A percentile compares a stretch with the other conserved stretches of the same genome.
Evolutionary conservation across 2,113 vertebrate genomes (phyloP).

Genomic region (Orthochromis malagaraziensis): DNA sequence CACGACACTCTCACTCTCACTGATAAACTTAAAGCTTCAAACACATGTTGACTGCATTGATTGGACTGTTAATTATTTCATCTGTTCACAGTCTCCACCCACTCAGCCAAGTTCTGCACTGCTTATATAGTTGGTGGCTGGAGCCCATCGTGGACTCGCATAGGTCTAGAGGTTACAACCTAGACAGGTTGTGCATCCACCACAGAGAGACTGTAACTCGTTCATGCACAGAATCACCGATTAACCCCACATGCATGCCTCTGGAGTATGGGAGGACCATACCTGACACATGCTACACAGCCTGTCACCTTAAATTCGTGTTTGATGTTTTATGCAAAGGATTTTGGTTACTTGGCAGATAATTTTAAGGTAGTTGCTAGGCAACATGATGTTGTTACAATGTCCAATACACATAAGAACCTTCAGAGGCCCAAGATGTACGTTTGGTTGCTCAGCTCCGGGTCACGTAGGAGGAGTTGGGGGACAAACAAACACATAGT

Average conservation of each 20-base stretch:
- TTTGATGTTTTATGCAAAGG: not conserved
- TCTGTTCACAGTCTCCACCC: not conserved
- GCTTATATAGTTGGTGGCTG: not conserved
- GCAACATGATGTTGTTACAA: not conserved
- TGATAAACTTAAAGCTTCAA: not conserved
- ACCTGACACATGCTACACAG: not conserved
- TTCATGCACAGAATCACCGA: not conserved
- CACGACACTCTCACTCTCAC: not conserved
- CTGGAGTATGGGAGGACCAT: not conserved
- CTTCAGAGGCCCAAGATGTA: not conserved
- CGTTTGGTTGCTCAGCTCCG: not conserved
- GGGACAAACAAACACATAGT: not conserved
- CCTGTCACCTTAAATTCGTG: accelerated
- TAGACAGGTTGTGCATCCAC: not conserved
- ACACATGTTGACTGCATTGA: not conserved
- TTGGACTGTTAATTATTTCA: not conserved
- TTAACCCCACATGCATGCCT: not conserved
- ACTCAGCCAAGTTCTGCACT: not conserved
- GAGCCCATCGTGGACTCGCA: accelerated
- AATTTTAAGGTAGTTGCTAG: not conserved
- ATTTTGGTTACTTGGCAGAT: not conserved
- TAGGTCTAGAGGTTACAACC: not conserved
- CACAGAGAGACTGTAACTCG: not conserved
- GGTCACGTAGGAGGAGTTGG: not conserved
- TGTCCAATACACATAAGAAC: not conserved